Base-by-base conservation (phyloP, 2,888 invertebrate species). In the Zygothrica quintamaculata region DNA sequence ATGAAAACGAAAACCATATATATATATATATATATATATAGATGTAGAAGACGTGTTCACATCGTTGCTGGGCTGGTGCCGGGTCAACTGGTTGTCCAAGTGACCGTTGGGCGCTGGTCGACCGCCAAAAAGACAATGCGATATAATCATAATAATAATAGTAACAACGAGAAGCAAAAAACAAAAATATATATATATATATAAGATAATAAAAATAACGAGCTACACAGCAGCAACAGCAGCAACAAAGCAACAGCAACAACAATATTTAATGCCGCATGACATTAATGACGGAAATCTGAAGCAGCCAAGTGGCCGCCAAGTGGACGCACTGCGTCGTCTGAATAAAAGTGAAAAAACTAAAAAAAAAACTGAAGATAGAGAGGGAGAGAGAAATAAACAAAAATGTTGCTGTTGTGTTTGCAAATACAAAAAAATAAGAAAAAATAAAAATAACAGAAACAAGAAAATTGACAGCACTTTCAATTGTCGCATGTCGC, bases 281-380 rank as follows among this genome's bases (percentile, higher is more conserved):
- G 79, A 78, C 82, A 81, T 60, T 84, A 84, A 84, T 73, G 79
- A 84, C 81, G 84, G 84, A 80, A 84, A 79, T 79, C 78, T 79
- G 72, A 76, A 59, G 70, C 46, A 72, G 73, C 61, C 39, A 61
- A 58, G 43, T 71, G 72, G 51, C 74, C 84, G 62, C 55, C 69
- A 66, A 77, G 56, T 61, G 58, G 69, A 66, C 64, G 44, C 47
- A 70, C 29, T 50, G 48, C 31, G 48, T 25, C 46, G 37, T 31
- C 26, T 12, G 31, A n/a, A 8, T 22, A 22, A 37, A 37, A 42
- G 7, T 42, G 6, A 25, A 2, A 39, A 25, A n/a, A n/a, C n/a
- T n/a, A n/a, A n/a, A 56, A 43, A 18, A 50, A 60, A 65, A 74
- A 7, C 16, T 16, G 34, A 7, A 33, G n/a, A n/a, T 34, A n/a